These are phyloP conservation scores for Chrysemys picta DNA, from an alignment of 2,113 vertebrate species.

Conservation along the genomic window DNA sequence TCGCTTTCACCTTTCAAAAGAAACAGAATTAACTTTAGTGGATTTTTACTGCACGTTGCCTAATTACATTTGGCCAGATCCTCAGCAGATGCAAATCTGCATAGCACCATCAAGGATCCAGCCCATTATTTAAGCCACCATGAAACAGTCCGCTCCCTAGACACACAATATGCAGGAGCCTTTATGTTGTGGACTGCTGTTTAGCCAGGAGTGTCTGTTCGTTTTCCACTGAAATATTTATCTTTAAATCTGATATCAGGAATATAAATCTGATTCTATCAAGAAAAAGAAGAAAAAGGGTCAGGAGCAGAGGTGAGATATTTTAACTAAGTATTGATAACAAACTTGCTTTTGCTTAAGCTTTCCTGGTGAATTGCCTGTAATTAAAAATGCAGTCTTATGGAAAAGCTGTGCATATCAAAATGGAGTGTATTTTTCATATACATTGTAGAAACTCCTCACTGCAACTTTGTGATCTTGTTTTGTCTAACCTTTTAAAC, in stretches of 20 bases:
- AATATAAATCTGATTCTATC: constrained; percentile 72
- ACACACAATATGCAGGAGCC: rapidly evolving
- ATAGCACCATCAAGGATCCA: constrained; percentile 19
- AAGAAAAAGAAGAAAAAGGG: constrained; percentile 82
- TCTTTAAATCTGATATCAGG: constrained; percentile 63
- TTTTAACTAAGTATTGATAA: neutral
- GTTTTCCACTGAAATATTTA: neutral
- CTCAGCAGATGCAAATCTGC: constrained; percentile 46
- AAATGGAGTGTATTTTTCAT: neutral
- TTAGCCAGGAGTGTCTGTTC: neutral
- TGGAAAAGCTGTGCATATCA: neutral
- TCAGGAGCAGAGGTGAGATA: constrained; percentile 80
- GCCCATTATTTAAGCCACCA: constrained; percentile 18
- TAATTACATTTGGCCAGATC: neutral
- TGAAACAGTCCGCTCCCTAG: neutral
- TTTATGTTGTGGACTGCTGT: neutral
- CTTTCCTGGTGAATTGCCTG: neutral
- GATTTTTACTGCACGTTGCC: neutral
- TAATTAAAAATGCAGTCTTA: neutral
- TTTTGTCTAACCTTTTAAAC: neutral
- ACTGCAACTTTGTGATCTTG: neutral
- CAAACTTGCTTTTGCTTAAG: neutral
- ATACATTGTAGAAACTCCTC: neutral
- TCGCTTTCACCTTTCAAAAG: neutral
- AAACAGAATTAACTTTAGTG: neutral